Percentiles rank a stretch among this genome's conserved stretches.
These are phyloP conservation scores for Amphipyra tragopoginis DNA, from an alignment of 2,888 invertebrate species.

Conservation along the genomic window DNA sequence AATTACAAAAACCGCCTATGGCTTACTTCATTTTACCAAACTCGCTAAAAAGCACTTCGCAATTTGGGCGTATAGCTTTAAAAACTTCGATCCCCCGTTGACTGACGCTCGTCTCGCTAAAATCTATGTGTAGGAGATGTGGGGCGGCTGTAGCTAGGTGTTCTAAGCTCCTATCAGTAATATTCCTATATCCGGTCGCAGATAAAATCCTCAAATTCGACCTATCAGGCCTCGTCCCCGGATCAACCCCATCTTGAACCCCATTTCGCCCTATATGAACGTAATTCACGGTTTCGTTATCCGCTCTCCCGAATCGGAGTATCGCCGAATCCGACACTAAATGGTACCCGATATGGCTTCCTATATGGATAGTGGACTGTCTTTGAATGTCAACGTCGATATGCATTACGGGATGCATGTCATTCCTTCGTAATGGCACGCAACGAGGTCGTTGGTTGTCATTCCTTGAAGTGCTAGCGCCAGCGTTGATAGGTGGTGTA, in stretches of 20 bases:
- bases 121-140: constrained; percentile 90
- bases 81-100: constrained; percentile 91
- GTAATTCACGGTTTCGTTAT: constrained; percentile 73
- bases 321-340: constrained; percentile 78
- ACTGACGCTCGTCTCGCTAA: constrained; percentile 92
- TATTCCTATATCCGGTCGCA: constrained; percentile 90
- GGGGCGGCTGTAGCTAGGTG: constrained; percentile 91
- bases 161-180: constrained; percentile 91
- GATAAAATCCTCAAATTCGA: constrained; percentile 87
- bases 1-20: too few species aligned
- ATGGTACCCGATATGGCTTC: constrained; percentile 36
- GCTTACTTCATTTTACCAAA: constrained; percentile 41
- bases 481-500: not conserved
- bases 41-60: constrained; percentile 78
- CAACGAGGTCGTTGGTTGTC: not conserved
- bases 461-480: not conserved
- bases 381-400: constrained; percentile 21
- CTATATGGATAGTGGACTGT: not conserved
- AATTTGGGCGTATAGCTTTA: constrained; percentile 89
- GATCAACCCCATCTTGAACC: constrained; percentile 40
- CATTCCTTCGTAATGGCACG: not conserved
- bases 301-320: constrained; percentile 75
- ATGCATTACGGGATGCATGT: constrained; percentile 7
- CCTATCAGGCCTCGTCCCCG: constrained; percentile 71
- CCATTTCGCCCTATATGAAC: constrained; percentile 70